Base-by-base conservation (phyloP, 2,113 vertebrate species). In the Orientallactaga bullata region DNA sequence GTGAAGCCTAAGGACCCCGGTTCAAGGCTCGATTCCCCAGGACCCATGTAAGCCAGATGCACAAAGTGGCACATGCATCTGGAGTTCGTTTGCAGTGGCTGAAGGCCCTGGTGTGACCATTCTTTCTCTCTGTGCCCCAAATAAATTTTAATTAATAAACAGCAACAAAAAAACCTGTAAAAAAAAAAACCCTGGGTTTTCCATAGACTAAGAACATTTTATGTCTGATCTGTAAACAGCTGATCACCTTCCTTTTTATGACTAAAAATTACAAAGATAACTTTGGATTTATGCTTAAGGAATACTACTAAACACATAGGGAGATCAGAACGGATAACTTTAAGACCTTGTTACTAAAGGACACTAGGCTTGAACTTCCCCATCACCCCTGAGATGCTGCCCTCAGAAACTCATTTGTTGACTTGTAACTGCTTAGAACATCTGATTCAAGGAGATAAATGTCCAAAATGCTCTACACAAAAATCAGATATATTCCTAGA, bases 221-320 rank as follows among this genome's bases (percentile, higher is more conserved):
- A 21, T 47, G 82, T 51, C 39, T 73, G 60, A n/a, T n/a, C n/a
- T n/a, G n/a, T 37, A 93, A 88, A 91, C 28, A 66, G 37, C 37
- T 51, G 35, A 85, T 72, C 76, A 16, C 7, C 77, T 85, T 85
- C 65, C n/a, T 77, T 88, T 74, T 77, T 72, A 77, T 55, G 90
- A 92, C 21, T 82, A 93, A 93, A 93, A 78, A 89, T 76, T 63
- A 73, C 37, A 80, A 95, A n/a, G 85, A 78, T 26, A 35, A 93
- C 18, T 85, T 18, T 66, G 28, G 17, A 78, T 60, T 3, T 32
- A 94, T 90, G 24, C 66, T 76, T 92, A 63, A 89, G 51, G 58
- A 88, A 3, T 88, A 47, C 84, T 37, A 84, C 18, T 28, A 66
- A 84, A 73, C 47, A 88, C 32, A 72, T 0, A 77, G 23, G 15